These are phyloP conservation scores for Drosophila kanekoi DNA, from an alignment of 2,888 invertebrate species.

Conservation along the genomic window DNA sequence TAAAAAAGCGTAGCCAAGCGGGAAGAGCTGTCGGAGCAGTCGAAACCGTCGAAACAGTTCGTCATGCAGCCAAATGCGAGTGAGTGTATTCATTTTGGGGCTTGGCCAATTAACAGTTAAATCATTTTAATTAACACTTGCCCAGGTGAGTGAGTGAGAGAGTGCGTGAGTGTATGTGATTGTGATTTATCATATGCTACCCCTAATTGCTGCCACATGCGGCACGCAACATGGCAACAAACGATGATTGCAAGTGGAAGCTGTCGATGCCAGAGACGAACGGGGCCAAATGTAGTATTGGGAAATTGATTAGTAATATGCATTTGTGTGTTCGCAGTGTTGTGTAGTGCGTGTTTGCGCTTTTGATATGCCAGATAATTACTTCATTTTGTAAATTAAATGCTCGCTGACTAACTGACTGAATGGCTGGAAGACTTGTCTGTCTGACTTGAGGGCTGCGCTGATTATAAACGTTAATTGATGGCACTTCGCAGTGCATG, in stretches of 20 bases:
- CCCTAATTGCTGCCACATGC: constrained; percentile 57
- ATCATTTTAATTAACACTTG: constrained; percentile 81
- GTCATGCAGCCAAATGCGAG: constrained; percentile 38
- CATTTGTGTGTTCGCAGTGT: constrained; percentile 11
- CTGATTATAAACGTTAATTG: constrained; percentile 71
- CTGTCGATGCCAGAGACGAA: constrained; percentile 38
- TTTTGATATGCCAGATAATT: constrained; percentile 68
- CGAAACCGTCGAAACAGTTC: constrained; percentile 17
- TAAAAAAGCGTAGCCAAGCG: constrained; percentile 38
- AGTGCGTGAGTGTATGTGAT: constrained; percentile 39
- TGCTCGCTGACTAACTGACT: constrained; percentile 35
- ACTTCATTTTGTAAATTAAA: constrained; percentile 66
- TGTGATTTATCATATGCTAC: constrained; percentile 72
- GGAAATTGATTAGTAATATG: constrained; percentile 51
- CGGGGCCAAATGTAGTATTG: constrained; percentile 25
- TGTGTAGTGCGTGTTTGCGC: constrained; percentile 49
- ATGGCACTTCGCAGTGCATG: constrained; percentile 64
- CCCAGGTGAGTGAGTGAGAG: constrained; percentile 30
- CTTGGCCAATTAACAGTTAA: constrained; percentile 74
- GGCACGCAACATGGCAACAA: constrained; percentile 30
- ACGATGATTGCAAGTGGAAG: constrained; percentile 37
- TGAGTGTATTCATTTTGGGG: constrained; percentile 32
- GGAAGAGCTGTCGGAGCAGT: constrained; percentile 40
- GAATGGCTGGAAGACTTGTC: constrained; percentile 17
- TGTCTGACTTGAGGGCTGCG: constrained; percentile 14